These are phyloP conservation scores for Potamilus streckersoni DNA, from an alignment of 1,140 invertebrate genomes.

Conservation along the genomic window DNA sequence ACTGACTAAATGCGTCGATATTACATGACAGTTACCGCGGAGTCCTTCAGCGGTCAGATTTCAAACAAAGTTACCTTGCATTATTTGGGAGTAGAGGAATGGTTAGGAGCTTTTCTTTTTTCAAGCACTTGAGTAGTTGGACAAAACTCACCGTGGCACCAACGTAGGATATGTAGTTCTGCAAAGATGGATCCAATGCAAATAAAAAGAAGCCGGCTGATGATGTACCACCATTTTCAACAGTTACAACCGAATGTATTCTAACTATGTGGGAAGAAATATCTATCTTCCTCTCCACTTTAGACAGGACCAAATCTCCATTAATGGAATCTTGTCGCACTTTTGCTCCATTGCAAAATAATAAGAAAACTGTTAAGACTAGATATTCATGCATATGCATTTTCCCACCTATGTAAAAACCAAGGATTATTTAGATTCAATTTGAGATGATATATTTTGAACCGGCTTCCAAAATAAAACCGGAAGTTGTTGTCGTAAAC, in stretches of 20 bases:
- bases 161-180: conserved; percentile 80
- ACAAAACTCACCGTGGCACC: conserved; percentile 71
- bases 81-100: no score
- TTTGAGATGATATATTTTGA: background rate
- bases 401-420: background rate
- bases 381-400: background rate
- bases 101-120: no score
- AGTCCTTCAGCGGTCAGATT: no score
- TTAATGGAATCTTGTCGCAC: conserved; percentile 53
- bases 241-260: conserved; percentile 80
- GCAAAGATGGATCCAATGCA: conserved; percentile 76
- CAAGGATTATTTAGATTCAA: conserved; percentile 1
- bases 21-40: no score
- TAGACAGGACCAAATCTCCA: conserved; percentile 74
- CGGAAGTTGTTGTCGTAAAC: conserved; percentile 33
- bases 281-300: conserved; percentile 88
- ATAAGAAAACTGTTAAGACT: conserved; percentile 22
- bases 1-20: no score
- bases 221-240: conserved; percentile 84
- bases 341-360: conserved; percentile 33
- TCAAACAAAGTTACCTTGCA: no score
- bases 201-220: conserved; percentile 79
- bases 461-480: conserved; percentile 18
- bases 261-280: conserved; percentile 89
- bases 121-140: no score